Evolutionary conservation across 2,113 vertebrate species (phyloP), one percentile per base, ranked within the genome.

Genomic region (Spea bombifrons): DNA sequence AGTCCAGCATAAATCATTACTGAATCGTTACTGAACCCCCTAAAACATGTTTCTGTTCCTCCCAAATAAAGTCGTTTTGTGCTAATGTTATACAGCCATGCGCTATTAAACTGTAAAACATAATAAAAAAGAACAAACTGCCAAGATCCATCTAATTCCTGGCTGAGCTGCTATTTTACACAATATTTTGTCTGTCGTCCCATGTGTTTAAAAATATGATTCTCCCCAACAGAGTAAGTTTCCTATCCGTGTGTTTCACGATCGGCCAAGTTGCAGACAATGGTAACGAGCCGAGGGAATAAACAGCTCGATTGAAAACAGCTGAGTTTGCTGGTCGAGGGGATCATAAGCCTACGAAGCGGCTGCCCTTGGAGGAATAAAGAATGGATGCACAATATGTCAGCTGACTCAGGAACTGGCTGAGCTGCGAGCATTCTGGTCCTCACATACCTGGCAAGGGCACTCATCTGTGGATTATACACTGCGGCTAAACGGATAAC

Each of bases 301-400:
- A 61, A 75, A 80, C 8, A 17, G 75, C 3, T 73, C 48, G 72
- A 15, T 0, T 53, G 71, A 52, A 78, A 84, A 81, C 76, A 83
- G 83, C 85, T 83, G 87, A 84, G 80, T 83, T 71, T 75, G 83
- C 8, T 0, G n/a, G 68, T 16, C 49, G 73, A 78, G 64, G 13
- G 0, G 80, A 64, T 84, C 81, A 78, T 78, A 64, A 8, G 15
- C 4, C 0, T 73, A 64, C 13, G 0, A 76, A 67, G 15, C 47
- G 0, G 0, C 70, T 59, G 76, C 63, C 57, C 75, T 48, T 50
- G 67, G 75, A 65, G 76, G 61, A 16, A 16, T 30, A 17, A 64
- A 17, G 61, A 16, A 64, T 17, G 5, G 10, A 50, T 55, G 8
- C 70, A 80, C 77, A 73, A 73, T 80, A 67, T 80, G 68, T 48